These are phyloP conservation scores for Metridium senile DNA, from an alignment of 92 coral and sea anemone genomes.

Conservation along the genomic window DNA sequence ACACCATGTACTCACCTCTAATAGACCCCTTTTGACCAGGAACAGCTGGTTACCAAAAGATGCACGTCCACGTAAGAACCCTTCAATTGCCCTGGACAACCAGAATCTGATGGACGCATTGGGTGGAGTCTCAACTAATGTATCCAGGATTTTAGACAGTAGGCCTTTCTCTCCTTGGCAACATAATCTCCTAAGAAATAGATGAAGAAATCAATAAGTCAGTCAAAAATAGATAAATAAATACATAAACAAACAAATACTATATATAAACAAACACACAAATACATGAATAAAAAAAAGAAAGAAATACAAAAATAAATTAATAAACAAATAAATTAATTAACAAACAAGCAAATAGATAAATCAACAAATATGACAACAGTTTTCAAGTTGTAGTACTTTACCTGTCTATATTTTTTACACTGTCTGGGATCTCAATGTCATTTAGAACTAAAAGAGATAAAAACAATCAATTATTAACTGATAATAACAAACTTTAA, in stretches of 20 bases:
- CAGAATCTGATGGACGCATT: slow-evolving; percentile 93
- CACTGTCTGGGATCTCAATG: slow-evolving; percentile 68
- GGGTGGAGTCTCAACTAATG: slow-evolving; percentile 70
- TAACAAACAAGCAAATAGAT: background rate
- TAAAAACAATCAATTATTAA: background rate
- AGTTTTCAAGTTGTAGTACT: background rate
- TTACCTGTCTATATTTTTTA: slow-evolving; percentile 63
- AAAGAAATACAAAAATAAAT: slow-evolving; percentile 3
- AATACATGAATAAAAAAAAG: too few relatives aligned
- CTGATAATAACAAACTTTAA: background rate
- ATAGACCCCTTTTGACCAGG: slow-evolving; percentile 92
- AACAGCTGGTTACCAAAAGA: slow-evolving; percentile 95
- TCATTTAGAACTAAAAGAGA: slow-evolving; percentile 79
- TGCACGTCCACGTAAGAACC: slow-evolving; percentile 94
- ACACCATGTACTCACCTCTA: slow-evolving; percentile 57
- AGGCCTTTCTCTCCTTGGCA: slow-evolving; percentile 93
- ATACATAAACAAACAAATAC: too few relatives aligned
- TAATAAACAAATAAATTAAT: background rate
- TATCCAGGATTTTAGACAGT: slow-evolving; percentile 83
- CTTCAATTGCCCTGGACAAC: slow-evolving; percentile 98
- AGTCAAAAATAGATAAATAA: background rate
- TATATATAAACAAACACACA: too few relatives aligned
- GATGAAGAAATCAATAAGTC: background rate
- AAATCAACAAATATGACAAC: background rate
- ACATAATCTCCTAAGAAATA: slow-evolving; percentile 55